These are phyloP conservation scores for Dallia pectoralis DNA, from an alignment of 2,797 vertebrate genomes.

Conservation along the genomic window DNA sequence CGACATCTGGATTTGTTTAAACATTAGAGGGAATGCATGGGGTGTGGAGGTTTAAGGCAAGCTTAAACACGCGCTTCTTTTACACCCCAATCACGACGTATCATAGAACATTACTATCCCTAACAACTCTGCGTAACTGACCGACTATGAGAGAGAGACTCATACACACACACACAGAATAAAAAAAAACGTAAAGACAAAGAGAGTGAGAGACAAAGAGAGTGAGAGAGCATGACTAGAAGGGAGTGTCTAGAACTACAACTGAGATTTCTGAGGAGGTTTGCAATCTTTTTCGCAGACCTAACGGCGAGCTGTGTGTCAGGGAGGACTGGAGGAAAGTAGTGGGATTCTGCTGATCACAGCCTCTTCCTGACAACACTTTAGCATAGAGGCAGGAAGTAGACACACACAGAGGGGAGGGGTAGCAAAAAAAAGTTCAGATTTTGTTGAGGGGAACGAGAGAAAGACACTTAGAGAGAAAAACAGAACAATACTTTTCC, in stretches of 20 bases:
- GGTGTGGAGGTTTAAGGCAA: background rate
- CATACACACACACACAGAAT: no score
- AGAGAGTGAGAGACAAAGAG: background rate
- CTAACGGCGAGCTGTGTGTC: background rate
- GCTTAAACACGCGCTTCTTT: background rate
- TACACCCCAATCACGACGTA: background rate
- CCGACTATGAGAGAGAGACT: background rate
- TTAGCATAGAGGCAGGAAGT: background rate
- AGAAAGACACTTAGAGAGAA: constrained; percentile 6
- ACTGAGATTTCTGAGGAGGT: background rate
- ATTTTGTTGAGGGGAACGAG: background rate
- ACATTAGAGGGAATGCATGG: background rate
- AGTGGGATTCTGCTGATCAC: background rate
- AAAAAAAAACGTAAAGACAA: no score
- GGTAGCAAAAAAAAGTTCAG: background rate
- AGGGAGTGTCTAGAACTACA: background rate
- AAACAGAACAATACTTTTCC: background rate
- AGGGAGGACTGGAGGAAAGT: background rate
- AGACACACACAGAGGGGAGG: background rate
- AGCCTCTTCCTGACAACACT: background rate
- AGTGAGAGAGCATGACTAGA: background rate
- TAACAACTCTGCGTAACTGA: background rate
- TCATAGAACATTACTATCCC: background rate
- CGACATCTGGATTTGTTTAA: background rate
- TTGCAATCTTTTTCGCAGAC: background rate